Base-by-base conservation (phyloP, 2,888 invertebrate genomes). In the Stramonita haemastoma region DNA sequence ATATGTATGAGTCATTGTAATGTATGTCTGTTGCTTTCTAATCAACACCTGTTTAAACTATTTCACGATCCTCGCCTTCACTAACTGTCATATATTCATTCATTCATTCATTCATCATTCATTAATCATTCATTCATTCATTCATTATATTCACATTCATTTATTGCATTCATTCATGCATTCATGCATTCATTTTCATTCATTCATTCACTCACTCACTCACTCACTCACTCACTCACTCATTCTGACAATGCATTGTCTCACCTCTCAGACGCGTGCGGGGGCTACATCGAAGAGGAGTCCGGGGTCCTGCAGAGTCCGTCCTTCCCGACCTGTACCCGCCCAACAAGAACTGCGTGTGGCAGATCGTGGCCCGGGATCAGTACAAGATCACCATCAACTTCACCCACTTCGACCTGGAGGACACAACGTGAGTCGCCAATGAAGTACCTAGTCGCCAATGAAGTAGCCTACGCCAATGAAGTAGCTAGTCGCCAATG, bases 401-500 rank as follows among this genome's bases (percentile, higher is more conserved):
- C 96, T 99, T 99, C 96, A 99, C 99, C 0, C 99, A 99, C 95
- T 99, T 99, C 94, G 99, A 99, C 95, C 96, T 99, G 92, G 99
- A 99, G 96, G 99, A 99, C 98, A 98, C 95, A 98, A 98, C 95
- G 98, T 98, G 95, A 96, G 97, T 19, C n/a, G n/a, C n/a, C n/a
- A n/a, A n/a, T n/a, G n/a, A n/a, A n/a, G n/a, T n/a, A n/a, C n/a
- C n/a, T n/a, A n/a, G n/a, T n/a, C n/a, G n/a, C n/a, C n/a, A n/a
- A n/a, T n/a, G n/a, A n/a, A n/a, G n/a, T n/a, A n/a, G n/a, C n/a
- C n/a, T n/a, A n/a, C n/a, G n/a, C n/a, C n/a, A n/a, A n/a, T n/a
- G n/a, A n/a, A n/a, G n/a, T n/a, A n/a, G n/a, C n/a, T n/a, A n/a
- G n/a, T n/a, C n/a, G n/a, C n/a, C n/a, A n/a, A n/a, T n/a, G n/a